Evolutionary conservation across 2,888 invertebrate species (phyloP).

Genomic region (Sturmia bella): DNA sequence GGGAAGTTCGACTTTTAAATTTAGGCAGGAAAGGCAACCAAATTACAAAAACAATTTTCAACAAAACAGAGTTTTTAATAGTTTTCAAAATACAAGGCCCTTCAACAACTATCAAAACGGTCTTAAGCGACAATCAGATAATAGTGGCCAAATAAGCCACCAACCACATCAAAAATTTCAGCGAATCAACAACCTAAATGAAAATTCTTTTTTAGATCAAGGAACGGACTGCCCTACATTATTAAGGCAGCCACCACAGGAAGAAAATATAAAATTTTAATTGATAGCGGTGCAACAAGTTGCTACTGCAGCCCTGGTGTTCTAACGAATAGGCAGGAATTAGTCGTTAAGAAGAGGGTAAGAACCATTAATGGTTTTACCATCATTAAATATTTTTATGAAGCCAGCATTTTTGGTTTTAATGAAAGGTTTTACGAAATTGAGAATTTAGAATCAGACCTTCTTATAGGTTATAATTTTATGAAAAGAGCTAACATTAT

Average conservation of each 20-base stretch:
- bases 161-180: constrained; percentile 26
- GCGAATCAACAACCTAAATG: constrained; percentile 29
- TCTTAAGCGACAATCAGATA: not conserved
- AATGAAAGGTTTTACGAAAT: constrained; percentile 12
- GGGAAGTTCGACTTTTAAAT: no score
- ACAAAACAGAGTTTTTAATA: no score
- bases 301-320: constrained; percentile 13
- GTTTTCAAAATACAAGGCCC: no score
- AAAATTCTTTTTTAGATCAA: no score
- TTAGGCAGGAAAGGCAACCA: no score
- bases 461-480: constrained; percentile 3
- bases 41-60: no score
- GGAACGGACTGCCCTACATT: no score
- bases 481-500: not conserved
- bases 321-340: constrained; percentile 13
- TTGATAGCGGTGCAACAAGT: constrained; percentile 23
- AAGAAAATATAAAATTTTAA: constrained; percentile 30
- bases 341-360: not conserved
- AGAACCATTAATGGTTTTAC: constrained; percentile 30
- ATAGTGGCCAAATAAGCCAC: constrained; percentile 2
- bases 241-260: constrained; percentile 35
- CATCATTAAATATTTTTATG: constrained; percentile 9
- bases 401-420: constrained; percentile 6
- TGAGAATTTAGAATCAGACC: not conserved
- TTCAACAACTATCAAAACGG: not conserved